Conservation (phyloP, 2,797 vertebrate genomes). For the Sus cebifrons region DNA sequence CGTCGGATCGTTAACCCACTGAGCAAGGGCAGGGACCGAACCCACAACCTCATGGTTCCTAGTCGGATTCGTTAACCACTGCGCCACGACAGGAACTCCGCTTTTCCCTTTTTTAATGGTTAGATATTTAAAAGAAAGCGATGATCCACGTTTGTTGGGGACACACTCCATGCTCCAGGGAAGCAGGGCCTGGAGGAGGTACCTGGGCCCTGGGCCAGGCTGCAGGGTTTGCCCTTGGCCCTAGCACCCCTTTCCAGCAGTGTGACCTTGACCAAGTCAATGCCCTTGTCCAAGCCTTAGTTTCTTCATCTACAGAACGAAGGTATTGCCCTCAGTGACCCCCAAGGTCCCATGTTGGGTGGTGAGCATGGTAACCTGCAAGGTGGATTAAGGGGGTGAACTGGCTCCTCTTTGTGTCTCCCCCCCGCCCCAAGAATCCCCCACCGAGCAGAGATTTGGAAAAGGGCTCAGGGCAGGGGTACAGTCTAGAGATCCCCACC, state of each 20-base stretch:
- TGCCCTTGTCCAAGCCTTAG: neutral
- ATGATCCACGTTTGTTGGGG: fast-evolving
- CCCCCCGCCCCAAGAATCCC: neutral
- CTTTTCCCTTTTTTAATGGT: neutral
- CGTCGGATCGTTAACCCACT: too few species aligned
- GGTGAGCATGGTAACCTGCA: neutral
- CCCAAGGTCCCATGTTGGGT: neutral
- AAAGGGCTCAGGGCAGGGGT: neutral
- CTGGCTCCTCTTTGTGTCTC: neutral
- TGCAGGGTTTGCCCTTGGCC: neutral
- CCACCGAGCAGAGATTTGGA: neutral
- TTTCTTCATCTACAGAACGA: neutral
- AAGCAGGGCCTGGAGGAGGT: neutral
- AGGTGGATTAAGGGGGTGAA: neutral
- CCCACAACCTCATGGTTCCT: too few species aligned
- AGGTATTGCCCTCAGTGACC: neutral
- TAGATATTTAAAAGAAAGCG: neutral
- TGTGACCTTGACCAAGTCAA: neutral
- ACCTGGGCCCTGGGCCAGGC: neutral
- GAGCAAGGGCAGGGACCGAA: too few species aligned
- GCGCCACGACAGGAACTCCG: too few species aligned
- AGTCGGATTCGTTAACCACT: too few species aligned
- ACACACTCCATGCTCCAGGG: too few species aligned
- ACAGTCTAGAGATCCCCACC: neutral
- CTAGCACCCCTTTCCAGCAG: neutral